Evolutionary conservation across 2,888 invertebrate species (phyloP).

Genomic region (Plagodis dolabraria): DNA sequence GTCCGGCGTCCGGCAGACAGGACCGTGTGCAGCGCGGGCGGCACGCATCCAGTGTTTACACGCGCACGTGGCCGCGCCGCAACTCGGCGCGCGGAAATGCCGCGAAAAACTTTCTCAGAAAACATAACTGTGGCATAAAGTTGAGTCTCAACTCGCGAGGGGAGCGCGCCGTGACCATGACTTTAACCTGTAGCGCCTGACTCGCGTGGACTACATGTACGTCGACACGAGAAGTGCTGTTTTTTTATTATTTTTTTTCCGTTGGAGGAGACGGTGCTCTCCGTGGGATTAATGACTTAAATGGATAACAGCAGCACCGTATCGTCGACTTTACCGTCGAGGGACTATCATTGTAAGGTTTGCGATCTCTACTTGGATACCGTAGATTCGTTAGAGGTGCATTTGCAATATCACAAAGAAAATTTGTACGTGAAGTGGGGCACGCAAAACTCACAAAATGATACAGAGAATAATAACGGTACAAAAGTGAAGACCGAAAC

Average conservation of each 20-base stretch:
- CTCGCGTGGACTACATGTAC: constrained; percentile 73
- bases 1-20: constrained; percentile 31
- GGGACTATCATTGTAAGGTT: constrained; percentile 89
- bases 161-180: constrained; percentile 67
- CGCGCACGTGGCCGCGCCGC: constrained; percentile 76
- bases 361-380: constrained; percentile 91
- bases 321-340: constrained; percentile 83
- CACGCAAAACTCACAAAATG: constrained; percentile 82
- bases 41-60: constrained; percentile 67
- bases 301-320: constrained; percentile 83
- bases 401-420: constrained; percentile 92
- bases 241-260: constrained; percentile 82
- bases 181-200: constrained; percentile 75
- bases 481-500: constrained; percentile 85
- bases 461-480: constrained; percentile 88
- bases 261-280: constrained; percentile 80
- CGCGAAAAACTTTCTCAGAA: constrained; percentile 80
- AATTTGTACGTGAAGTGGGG: constrained; percentile 91
- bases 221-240: constrained; percentile 68
- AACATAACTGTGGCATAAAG: constrained; percentile 71
- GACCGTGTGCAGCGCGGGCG: constrained; percentile 22
- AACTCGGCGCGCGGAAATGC: constrained; percentile 75
- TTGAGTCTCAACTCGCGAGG: constrained; percentile 49
- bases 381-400: constrained; percentile 90
- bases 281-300: constrained; percentile 78